A percentile compares a stretch with the other conserved stretches of the same genome.
Conservation (phyloP, 2,113 vertebrate genomes). For the Ondatra zibethicus region DNA sequence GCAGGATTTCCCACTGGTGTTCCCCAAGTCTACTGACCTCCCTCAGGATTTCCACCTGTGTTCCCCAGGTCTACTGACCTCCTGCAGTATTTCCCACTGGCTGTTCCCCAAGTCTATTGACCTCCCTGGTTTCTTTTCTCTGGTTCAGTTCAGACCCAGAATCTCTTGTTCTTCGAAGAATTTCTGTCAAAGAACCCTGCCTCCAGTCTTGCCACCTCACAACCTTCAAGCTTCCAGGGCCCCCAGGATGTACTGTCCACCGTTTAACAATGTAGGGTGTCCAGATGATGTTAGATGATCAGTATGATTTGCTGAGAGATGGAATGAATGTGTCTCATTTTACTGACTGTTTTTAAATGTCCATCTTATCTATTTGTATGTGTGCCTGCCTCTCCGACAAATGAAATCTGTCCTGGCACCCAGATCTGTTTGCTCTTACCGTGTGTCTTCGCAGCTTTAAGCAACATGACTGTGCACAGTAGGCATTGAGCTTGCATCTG, state of each 20-base stretch:
- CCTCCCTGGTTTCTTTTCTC: not conserved
- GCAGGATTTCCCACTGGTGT: not conserved
- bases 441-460: not conserved
- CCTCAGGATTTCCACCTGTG: not conserved
- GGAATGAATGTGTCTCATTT: not conserved
- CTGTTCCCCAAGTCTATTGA: not conserved
- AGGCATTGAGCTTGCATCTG: not conserved
- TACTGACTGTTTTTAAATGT: not conserved
- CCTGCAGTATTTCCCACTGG: not conserved
- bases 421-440: not conserved
- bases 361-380: not conserved
- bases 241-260: not conserved
- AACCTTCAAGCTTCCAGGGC: not conserved
- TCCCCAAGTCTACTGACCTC: too few relatives aligned
- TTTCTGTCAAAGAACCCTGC: not conserved
- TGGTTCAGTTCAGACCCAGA: not conserved
- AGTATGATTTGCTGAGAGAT: not conserved
- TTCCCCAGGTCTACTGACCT: not conserved
- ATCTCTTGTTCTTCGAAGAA: conserved; percentile 30
- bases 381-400: not conserved
- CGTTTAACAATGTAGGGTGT: not conserved
- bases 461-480: not conserved
- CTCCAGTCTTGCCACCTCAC: not conserved
- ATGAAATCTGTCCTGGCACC: not conserved
- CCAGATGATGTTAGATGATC: not conserved